Percentiles rank a stretch among this genome's conserved stretches.
phyloP scores from a whole-genome alignment of 2,113 vertebrate genomes.

The Ochotona curzoniae region DNA sequence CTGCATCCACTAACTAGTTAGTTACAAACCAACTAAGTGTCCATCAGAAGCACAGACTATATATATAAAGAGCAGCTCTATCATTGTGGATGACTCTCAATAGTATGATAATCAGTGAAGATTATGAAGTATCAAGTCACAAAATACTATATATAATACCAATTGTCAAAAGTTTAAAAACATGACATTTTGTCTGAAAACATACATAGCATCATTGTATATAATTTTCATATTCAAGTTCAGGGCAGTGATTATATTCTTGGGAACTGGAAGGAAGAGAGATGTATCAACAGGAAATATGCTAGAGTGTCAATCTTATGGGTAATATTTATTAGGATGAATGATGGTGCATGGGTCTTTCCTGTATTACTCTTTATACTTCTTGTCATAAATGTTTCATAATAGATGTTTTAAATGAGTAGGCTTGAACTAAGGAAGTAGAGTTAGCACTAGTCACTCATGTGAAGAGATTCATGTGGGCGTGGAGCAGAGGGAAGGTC shows the following conservation, averaged over 20 bases:
- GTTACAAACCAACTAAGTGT: background rate
- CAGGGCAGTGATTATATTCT: background rate
- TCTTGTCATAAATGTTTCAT: slow-evolving; percentile 4
- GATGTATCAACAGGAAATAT: background rate
- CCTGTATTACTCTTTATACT: background rate
- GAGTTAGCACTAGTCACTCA: background rate
- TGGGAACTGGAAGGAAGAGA: background rate
- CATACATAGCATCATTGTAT: background rate
- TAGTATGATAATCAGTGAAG: background rate
- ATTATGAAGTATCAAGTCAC: background rate
- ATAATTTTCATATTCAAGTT: slow-evolving; percentile 1
- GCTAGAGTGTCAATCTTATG: background rate
- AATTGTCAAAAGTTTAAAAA: slow-evolving; percentile 17
- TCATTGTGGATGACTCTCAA: background rate
- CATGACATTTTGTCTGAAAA: background rate
- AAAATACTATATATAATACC: background rate
- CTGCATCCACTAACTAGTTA: background rate
- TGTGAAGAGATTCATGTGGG: background rate
- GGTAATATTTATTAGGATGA: background rate
- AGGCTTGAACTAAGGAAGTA: background rate
- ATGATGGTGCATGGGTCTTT: background rate
- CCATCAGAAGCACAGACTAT: background rate
- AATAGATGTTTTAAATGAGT: slow-evolving; percentile 18
- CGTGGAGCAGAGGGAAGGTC: background rate
- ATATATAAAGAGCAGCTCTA: background rate